Base-by-base conservation (phyloP, 2,888 invertebrate genomes). In the Aproaerema taeniolella region DNA sequence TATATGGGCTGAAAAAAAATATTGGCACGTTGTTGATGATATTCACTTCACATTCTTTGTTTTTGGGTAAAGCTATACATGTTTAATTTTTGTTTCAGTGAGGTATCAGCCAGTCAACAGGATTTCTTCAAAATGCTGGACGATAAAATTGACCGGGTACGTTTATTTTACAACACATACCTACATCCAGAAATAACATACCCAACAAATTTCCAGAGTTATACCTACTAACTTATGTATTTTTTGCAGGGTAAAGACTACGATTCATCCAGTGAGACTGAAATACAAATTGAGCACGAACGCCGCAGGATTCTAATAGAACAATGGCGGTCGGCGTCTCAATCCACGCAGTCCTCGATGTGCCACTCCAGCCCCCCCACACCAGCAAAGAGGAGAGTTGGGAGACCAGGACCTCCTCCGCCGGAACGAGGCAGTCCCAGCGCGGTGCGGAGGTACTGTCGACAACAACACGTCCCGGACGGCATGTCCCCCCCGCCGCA, bases 61-160 rank as follows among this genome's bases (percentile, higher is more conserved):
- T n/a, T n/a, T n/a, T n/a, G n/a, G n/a, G n/a, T n/a, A n/a, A n/a
- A n/a, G n/a, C n/a, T n/a, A n/a, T n/a, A n/a, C n/a, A n/a, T n/a
- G n/a, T n/a, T n/a, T n/a, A n/a, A n/a, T n/a, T 20, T 20, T 20
- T 20, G 8, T 91, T 91, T 36, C 90, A 95, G 95, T 73, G 95
- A 95, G 88, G 91, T 95, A 71, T 95, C 95, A 45, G 90, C 91
- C 49, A 96, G 96, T 72, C 96, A 96, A 80, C 90, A 94, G 67
- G 95, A 96, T 70, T 97, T 97, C 87, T 97, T 97, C 88, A 93
- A 91, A 74, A 95, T 95, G 94, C 88, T 96, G 58, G 96, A 96
- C 71, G 95, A 95, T 60, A 96, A 95, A 88, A 96, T 96, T 66
- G 94, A 95, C 77, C 93, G 92, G 83, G 95, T 95, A 87, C 13